Percentiles rank a stretch among this genome's conserved stretches.
Evolutionary conservation across 2,113 vertebrate species (phyloP).

Genomic region (Crotalus tigris): DNA sequence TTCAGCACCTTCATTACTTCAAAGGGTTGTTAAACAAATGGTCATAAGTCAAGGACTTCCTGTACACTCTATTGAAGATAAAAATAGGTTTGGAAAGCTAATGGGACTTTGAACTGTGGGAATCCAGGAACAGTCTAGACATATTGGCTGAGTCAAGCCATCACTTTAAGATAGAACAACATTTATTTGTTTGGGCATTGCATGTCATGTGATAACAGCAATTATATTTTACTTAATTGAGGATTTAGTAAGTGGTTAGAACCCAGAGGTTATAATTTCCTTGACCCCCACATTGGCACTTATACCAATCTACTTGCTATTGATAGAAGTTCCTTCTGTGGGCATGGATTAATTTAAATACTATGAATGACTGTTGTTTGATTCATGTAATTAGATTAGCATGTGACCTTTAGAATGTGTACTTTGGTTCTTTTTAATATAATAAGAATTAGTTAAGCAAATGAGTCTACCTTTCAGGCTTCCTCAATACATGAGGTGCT

Average conservation of each 20-base stretch:
- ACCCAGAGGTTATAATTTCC: neutral
- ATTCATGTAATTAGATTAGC: neutral
- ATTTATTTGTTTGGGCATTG: neutral
- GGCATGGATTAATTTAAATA: neutral
- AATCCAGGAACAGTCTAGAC: neutral
- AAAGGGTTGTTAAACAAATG: too few relatives aligned
- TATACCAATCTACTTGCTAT: neutral
- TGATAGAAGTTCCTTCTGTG: neutral
- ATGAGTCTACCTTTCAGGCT: neutral
- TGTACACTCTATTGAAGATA: neutral
- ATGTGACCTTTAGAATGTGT: neutral
- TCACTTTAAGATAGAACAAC: neutral
- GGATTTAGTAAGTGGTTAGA: neutral
- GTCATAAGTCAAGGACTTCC: too few relatives aligned
- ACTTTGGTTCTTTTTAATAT: neutral
- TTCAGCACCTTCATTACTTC: neutral
- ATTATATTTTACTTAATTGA: neutral
- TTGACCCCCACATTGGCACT: neutral
- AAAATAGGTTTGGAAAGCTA: neutral
- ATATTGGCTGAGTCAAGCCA: neutral
- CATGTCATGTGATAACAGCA: neutral
- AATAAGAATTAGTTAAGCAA: neutral
- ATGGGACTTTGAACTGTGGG: neutral
- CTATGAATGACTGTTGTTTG: neutral
- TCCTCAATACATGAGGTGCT: neutral